Conservation (phyloP, 2,113 vertebrate species). For the Arvicanthis niloticus region DNA sequence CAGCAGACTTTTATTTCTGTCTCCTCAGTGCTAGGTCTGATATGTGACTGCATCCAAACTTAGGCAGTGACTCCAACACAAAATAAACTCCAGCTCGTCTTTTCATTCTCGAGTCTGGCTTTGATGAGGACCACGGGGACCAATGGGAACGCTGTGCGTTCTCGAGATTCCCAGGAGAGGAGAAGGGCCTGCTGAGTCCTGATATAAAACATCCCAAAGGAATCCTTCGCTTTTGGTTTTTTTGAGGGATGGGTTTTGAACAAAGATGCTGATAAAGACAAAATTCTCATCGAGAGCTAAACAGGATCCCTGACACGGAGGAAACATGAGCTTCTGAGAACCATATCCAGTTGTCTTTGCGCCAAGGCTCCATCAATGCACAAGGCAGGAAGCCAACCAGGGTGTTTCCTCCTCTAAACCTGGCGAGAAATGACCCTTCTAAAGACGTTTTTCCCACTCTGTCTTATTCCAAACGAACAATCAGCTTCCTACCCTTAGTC, state of each 20-base stretch:
- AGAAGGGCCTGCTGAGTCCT: slow-evolving; percentile 47
- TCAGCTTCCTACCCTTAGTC: slow-evolving; percentile 16
- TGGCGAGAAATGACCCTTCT: background rate
- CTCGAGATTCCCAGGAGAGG: slow-evolving; percentile 33
- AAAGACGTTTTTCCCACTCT: background rate
- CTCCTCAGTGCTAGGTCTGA: slow-evolving; percentile 47
- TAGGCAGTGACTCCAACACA: background rate
- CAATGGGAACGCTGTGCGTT: slow-evolving; percentile 58
- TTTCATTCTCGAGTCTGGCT: slow-evolving; percentile 58
- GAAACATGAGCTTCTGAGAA: slow-evolving; percentile 76
- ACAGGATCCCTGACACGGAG: slow-evolving; percentile 39
- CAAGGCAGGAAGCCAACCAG: slow-evolving; percentile 48
- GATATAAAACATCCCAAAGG: slow-evolving; percentile 39
- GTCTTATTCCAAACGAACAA: slow-evolving; percentile 31
- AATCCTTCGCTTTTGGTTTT: slow-evolving; percentile 61
- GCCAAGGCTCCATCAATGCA: background rate
- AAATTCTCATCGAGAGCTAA: slow-evolving; percentile 68
- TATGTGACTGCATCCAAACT: background rate
- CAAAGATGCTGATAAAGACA: slow-evolving; percentile 60
- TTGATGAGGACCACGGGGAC: slow-evolving; percentile 32
- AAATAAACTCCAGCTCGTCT: slow-evolving; percentile 54
- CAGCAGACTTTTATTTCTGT: slow-evolving; percentile 48
- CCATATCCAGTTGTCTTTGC: background rate
- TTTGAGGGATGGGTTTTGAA: slow-evolving; percentile 61
- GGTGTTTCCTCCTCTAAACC: background rate